Evolutionary conservation across 2,797 vertebrate species (phyloP), one percentile per base, ranked within the genome.

Genomic region (Liparis tanakae): DNA sequence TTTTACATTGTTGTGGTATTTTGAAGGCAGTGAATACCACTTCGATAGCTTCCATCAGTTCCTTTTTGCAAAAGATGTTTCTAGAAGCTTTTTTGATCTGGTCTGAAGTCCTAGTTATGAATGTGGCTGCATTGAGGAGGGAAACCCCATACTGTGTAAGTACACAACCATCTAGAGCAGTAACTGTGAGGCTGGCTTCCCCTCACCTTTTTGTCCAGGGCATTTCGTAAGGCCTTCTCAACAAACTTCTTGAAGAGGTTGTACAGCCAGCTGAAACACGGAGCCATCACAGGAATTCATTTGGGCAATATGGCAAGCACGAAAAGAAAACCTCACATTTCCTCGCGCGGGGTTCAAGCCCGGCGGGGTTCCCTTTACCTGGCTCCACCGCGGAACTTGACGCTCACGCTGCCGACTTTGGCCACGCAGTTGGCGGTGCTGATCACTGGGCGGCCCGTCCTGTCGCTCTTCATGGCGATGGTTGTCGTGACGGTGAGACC

Each of bases 211-310:
- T 90, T 87, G 64, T 94, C 59, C 46, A 95, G 18, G 4, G 76
- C 17, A 0, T 4, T 81, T 15, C 78, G 78, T 54, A 95, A 62
- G 20, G 80, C 87, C 70, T 92, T 91, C 7, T 92, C 76, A 51
- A 94, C 73, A 59, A 76, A 92, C 0, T 17, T 50, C 5, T 1
- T 80, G 74, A 95, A 95, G 68, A 95, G 92, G 82, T 94, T 95
- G 88, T 95, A 95, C 56, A 95, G 81, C 95, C 94, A 95, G 77
- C 95, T 95, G 80, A 18, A 84, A 87, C 1, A 70, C 20, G 83
- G 53, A 81, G 14, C 3, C 59, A 58, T 2, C 55, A 65, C 10
- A 43, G 55, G 8, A 30, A 5, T 84, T 15, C 22, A 5, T 84
- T 15, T 67, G 10, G 18, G 25, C 59, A 25, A 7, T 8, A 7